Evolutionary conservation across 2,113 vertebrate genomes (phyloP).

Genomic region (Caranx ignobilis): DNA sequence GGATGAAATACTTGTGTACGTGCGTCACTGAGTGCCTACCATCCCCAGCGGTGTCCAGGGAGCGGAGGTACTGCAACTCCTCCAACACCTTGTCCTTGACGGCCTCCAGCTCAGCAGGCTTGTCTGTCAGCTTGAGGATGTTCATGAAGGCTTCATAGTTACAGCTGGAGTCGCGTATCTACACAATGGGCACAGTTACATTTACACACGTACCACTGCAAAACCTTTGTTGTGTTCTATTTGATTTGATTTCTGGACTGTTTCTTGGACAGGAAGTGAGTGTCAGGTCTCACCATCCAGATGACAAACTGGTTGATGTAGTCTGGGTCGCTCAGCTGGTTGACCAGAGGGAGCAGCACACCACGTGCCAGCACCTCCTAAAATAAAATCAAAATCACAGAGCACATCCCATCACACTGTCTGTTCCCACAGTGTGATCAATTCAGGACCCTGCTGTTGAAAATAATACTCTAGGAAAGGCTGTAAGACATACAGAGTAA

Average conservation of each 20-base stretch:
- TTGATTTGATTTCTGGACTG: neutral
- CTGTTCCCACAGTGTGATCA: neutral
- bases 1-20: neutral
- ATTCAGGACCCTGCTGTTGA: neutral
- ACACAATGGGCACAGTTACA: constrained; percentile 41
- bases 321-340: constrained; percentile 99
- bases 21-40: constrained; percentile 80
- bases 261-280: neutral
- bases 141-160: constrained; percentile 99
- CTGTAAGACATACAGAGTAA: constrained; percentile 7
- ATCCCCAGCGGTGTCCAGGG: constrained; percentile 96
- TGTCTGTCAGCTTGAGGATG: constrained; percentile 98
- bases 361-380: constrained; percentile 98
- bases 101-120: constrained; percentile 92
- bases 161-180: constrained; percentile 98
- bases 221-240: neutral
- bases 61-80: constrained; percentile 97
- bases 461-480: neutral
- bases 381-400: constrained; percentile 47
- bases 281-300: constrained; percentile 93
- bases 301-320: constrained; percentile 99
- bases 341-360: constrained; percentile 97
- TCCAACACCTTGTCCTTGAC: constrained; percentile 97
- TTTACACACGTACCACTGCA: neutral
- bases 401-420: neutral